These are phyloP conservation scores for Cotesia congregata DNA, from an alignment of 2,888 invertebrate genomes.

Conservation along the genomic window DNA sequence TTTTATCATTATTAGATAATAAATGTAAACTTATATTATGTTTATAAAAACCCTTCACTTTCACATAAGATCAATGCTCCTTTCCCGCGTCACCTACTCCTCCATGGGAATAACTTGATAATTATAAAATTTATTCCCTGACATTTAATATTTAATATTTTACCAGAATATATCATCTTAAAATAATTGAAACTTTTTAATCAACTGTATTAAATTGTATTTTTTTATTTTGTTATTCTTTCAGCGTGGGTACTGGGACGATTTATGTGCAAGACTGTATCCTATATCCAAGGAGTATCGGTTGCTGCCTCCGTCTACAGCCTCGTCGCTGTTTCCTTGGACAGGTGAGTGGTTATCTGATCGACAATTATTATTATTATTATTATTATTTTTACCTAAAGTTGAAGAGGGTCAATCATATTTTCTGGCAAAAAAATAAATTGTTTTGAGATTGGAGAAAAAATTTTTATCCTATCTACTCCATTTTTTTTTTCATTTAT, in stretches of 20 bases:
- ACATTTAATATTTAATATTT: neutral
- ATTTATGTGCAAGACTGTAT: slow-evolving; percentile 96
- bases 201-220: neutral
- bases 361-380: slow-evolving; percentile 15
- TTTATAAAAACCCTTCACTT: too few species aligned
- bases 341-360: slow-evolving; percentile 78
- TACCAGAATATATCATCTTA: too few species aligned
- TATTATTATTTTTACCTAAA: too few species aligned
- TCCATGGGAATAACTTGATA: neutral
- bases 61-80: too few species aligned
- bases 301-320: slow-evolving; percentile 97
- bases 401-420: neutral
- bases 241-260: slow-evolving; percentile 95
- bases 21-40: too few species aligned
- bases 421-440: neutral
- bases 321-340: slow-evolving; percentile 93
- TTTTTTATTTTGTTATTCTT: slow-evolving; percentile 65
- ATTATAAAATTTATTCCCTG: neutral
- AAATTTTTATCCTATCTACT: neutral
- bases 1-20: too few species aligned
- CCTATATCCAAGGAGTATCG: slow-evolving; percentile 95
- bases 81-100: neutral
- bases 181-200: neutral
- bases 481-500: neutral
- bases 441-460: neutral